phyloP scores from a whole-genome alignment of 2,888 invertebrate genomes.

The Phyto melanocephala region DNA sequence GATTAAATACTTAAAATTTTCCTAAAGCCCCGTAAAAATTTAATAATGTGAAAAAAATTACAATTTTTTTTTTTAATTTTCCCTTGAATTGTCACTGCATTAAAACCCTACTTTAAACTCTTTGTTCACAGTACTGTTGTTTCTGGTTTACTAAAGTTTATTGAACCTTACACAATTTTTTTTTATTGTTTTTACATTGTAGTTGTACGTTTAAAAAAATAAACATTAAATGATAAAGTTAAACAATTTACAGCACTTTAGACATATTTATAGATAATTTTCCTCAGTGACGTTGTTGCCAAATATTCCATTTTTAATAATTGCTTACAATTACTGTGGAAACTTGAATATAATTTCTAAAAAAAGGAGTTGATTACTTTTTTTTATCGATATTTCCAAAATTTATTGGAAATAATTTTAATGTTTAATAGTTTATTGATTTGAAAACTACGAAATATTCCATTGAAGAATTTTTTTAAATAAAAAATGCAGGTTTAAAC shows the following conservation, averaged over 20 bases:
- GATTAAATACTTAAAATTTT: too few relatives aligned
- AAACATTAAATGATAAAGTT: background rate
- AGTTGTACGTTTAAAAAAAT: background rate
- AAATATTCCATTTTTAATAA: background rate
- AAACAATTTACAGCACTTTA: background rate
- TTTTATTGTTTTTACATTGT: background rate
- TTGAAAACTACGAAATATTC: background rate
- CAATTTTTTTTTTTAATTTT: too few relatives aligned
- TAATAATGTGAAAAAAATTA: too few relatives aligned
- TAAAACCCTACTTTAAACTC: background rate
- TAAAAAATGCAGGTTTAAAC: too few relatives aligned
- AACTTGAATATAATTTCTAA: background rate
- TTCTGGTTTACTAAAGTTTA: background rate
- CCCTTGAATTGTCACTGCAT: too few relatives aligned
- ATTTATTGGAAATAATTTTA: background rate
- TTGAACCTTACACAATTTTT: background rate
- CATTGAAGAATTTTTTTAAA: background rate
- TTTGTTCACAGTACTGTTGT: background rate
- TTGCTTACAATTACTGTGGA: background rate
- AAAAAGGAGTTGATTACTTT: background rate
- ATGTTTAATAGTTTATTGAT: too few relatives aligned
- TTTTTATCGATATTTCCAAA: background rate
- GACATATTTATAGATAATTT: background rate
- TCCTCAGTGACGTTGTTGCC: background rate
- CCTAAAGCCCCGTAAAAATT: too few relatives aligned